These are phyloP conservation scores for Bergia puertoricense DNA, from an alignment of 92 coral and sea anemone genomes.

Conservation along the genomic window DNA sequence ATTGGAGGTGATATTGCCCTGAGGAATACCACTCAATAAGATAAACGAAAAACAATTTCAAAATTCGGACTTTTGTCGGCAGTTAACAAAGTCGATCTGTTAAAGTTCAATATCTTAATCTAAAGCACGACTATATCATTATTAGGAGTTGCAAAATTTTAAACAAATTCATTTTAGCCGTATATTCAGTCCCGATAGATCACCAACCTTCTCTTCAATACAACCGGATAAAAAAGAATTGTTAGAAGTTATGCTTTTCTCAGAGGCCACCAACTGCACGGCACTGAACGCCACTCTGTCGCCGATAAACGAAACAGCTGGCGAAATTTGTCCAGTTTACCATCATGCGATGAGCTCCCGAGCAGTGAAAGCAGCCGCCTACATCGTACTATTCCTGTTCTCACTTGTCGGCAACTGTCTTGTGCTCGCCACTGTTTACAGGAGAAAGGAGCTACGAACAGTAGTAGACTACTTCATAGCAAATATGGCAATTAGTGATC, in stretches of 20 bases:
- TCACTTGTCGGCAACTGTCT: conserved; percentile 68
- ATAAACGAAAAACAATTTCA: neutral
- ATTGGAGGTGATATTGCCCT: neutral
- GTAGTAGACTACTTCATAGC: conserved; percentile 61
- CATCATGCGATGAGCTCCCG: neutral
- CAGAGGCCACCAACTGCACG: neutral
- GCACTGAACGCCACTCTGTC: neutral
- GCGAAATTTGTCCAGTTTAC: neutral
- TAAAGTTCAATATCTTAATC: neutral
- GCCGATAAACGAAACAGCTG: conserved; percentile 1
- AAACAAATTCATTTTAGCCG: too few species aligned
- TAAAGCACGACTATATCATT: neutral
- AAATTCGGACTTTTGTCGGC: neutral
- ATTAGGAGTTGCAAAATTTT: neutral
- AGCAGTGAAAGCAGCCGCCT: conserved; percentile 46
- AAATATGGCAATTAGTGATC: conserved; percentile 70
- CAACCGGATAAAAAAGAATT: too few species aligned
- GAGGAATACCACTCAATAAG: neutral
- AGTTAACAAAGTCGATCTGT: neutral
- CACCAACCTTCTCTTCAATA: too few species aligned
- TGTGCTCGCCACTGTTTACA: conserved; percentile 45
- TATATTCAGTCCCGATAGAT: neutral
- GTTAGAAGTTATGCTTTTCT: neutral
- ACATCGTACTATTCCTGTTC: conserved; percentile 30
- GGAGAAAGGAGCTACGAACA: conserved; percentile 51